Evolutionary conservation across 2,888 invertebrate species (phyloP).

Genomic region (Drosophila phalerata): DNA sequence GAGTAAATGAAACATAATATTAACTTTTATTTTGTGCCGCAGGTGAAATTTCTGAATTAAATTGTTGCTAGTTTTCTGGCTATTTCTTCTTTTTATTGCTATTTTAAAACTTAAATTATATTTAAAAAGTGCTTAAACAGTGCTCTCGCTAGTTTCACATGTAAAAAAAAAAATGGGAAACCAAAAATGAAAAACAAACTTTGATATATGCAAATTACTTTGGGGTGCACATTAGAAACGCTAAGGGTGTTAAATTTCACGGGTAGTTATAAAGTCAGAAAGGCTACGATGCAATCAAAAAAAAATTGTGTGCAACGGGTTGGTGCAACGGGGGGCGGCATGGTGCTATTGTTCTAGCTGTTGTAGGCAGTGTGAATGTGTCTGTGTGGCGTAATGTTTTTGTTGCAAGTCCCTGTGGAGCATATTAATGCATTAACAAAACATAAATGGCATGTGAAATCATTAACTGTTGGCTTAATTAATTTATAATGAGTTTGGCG

Average conservation of each 20-base stretch:
- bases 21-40: slow-evolving; percentile 51
- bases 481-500: slow-evolving; percentile 71
- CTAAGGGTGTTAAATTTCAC: slow-evolving; percentile 68
- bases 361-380: slow-evolving; percentile 24
- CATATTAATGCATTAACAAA: slow-evolving; percentile 64
- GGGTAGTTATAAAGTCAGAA: slow-evolving; percentile 59
- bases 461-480: slow-evolving; percentile 75
- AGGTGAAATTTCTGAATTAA: slow-evolving; percentile 69
- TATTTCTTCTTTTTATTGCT: slow-evolving; percentile 8
- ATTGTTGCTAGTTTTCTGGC: slow-evolving; percentile 33
- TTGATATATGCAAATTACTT: slow-evolving; percentile 73
- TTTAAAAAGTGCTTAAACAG: slow-evolving; percentile 48
- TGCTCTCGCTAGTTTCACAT: slow-evolving; percentile 37
- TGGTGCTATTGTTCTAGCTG: slow-evolving; percentile 37
- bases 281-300: slow-evolving; percentile 58
- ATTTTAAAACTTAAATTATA: slow-evolving; percentile 48
- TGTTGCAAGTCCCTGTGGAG: slow-evolving; percentile 48
- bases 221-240: slow-evolving; percentile 65
- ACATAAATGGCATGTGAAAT: slow-evolving; percentile 76
- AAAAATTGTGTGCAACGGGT: slow-evolving; percentile 28
- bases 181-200: slow-evolving; percentile 47
- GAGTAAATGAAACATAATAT: slow-evolving; percentile 35
- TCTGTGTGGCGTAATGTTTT: slow-evolving; percentile 23
- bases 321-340: slow-evolving; percentile 14
- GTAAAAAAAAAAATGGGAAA: slow-evolving; percentile 36